Conservation (phyloP, 2,888 invertebrate genomes). For the Epirrhoe tristata region DNA sequence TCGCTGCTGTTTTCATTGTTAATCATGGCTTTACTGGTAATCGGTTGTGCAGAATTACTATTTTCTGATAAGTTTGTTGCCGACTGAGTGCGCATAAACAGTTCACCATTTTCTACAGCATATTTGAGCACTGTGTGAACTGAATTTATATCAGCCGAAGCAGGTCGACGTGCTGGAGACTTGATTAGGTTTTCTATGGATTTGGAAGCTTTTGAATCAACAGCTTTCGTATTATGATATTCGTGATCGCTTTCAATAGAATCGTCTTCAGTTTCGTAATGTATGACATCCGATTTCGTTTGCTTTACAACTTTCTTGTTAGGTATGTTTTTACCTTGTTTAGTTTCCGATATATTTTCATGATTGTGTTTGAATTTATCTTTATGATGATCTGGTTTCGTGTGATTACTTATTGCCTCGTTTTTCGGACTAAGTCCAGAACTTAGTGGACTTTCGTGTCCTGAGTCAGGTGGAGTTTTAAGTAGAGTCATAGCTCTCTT, state of each 20-base stretch:
- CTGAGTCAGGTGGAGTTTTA: conserved; percentile 70
- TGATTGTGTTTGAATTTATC: conserved; percentile 28
- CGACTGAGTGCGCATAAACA: conserved; percentile 60
- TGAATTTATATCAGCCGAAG: conserved; percentile 59
- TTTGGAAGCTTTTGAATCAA: conserved; percentile 56
- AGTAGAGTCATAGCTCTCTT: conserved; percentile 65
- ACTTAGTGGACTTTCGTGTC: conserved; percentile 57
- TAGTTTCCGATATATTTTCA: conserved; percentile 16
- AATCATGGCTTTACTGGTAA: conserved; percentile 7
- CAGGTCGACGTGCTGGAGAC: conserved; percentile 70
- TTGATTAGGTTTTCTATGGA: conserved; percentile 69
- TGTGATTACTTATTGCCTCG: conserved; percentile 13
- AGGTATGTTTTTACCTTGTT: conserved; percentile 19
- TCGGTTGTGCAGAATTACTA: conserved; percentile 6
- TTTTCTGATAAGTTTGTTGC: conserved; percentile 53
- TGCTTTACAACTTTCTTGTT: conserved; percentile 17
- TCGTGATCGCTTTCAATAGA: conserved; percentile 57
- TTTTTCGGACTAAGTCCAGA: conserved; percentile 39
- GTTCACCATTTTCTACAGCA: conserved; percentile 49
- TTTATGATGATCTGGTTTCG: conserved; percentile 18
- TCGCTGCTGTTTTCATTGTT: conserved; percentile 57
- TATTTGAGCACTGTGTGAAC: conserved; percentile 53
- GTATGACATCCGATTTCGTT: conserved; percentile 27
- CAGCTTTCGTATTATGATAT: conserved; percentile 47
- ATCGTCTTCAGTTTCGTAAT: conserved; percentile 52